Evolutionary conservation across 2,888 invertebrate genomes (phyloP).

Genomic region (Antitype chi): DNA sequence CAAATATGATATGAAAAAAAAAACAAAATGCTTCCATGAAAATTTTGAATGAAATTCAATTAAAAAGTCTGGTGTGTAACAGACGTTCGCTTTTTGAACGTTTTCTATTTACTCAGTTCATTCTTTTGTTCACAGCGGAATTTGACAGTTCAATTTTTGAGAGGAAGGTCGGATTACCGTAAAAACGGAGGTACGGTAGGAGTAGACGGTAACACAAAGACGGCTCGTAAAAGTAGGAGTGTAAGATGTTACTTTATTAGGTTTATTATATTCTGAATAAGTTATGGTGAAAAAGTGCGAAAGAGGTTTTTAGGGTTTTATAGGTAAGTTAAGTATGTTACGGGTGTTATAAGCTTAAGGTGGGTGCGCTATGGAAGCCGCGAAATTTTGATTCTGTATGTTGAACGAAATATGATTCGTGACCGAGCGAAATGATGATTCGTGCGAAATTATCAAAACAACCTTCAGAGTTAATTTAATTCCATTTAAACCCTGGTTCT

Average conservation of each 20-base stretch:
- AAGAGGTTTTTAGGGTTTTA: conserved; percentile 22
- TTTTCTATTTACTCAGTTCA: conserved; percentile 66
- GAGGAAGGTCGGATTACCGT: conserved; percentile 60
- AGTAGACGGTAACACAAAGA: conserved; percentile 44
- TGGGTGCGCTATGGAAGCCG: no score
- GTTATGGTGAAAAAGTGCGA: conserved; percentile 28
- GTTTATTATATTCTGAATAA: conserved; percentile 55
- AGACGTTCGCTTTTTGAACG: conserved; percentile 71
- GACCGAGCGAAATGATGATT: no score
- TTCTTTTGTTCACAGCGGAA: conserved; percentile 67
- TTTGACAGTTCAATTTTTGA: conserved; percentile 75
- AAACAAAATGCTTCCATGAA: conserved; percentile 55
- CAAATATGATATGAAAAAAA: conserved; percentile 50
- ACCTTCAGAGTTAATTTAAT: no score
- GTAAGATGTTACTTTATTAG: conserved; percentile 45
- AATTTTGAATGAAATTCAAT: conserved; percentile 72
- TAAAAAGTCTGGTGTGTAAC: conserved; percentile 70
- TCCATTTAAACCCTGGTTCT: no score
- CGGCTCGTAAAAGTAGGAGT: conserved; percentile 47
- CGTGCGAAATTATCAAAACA: no score
- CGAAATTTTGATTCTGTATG: no score
- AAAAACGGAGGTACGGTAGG: conserved; percentile 30
- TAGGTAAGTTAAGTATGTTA: not conserved
- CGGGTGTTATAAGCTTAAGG: not conserved
- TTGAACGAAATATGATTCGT: no score